These are phyloP conservation scores for Lates japonicus DNA, from an alignment of 2,797 vertebrate genomes.

Conservation along the genomic window DNA sequence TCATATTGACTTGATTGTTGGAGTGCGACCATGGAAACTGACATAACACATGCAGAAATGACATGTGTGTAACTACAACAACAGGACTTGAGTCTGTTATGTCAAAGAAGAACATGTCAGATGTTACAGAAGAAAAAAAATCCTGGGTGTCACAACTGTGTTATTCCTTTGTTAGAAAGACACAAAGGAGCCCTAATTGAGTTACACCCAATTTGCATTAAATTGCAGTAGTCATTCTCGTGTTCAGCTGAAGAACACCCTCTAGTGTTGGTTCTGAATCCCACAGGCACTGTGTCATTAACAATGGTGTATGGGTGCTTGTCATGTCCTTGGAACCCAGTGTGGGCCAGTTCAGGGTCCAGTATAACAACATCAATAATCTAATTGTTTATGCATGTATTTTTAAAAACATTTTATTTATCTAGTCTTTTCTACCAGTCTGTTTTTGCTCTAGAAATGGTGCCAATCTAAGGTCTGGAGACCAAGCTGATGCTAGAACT, in stretches of 20 bases:
- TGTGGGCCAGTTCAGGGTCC: too few species aligned
- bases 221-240: conserved; percentile 22
- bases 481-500: neutral
- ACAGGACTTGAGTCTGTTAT: neutral
- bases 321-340: too few species aligned
- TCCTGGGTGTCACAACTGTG: neutral
- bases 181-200: conserved; percentile 38
- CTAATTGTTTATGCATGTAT: too few species aligned
- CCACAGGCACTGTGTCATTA: neutral
- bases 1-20: conserved; percentile 38
- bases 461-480: conserved; percentile 10
- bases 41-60: conserved; percentile 35
- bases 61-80: conserved; percentile 5
- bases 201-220: conserved; percentile 47
- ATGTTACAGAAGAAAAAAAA: neutral
- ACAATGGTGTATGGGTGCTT: too few species aligned
- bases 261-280: conserved; percentile 41
- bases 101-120: neutral
- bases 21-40: conserved; percentile 28
- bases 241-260: conserved; percentile 36
- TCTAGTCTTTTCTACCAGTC: neutral
- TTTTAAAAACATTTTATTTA: neutral
- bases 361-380: too few species aligned
- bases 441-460: neutral
- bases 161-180: conserved; percentile 3